Percentiles rank a stretch among this genome's conserved stretches.
These are phyloP conservation scores for Elegia similella DNA, from an alignment of 2,888 invertebrate species.

Conservation along the genomic window DNA sequence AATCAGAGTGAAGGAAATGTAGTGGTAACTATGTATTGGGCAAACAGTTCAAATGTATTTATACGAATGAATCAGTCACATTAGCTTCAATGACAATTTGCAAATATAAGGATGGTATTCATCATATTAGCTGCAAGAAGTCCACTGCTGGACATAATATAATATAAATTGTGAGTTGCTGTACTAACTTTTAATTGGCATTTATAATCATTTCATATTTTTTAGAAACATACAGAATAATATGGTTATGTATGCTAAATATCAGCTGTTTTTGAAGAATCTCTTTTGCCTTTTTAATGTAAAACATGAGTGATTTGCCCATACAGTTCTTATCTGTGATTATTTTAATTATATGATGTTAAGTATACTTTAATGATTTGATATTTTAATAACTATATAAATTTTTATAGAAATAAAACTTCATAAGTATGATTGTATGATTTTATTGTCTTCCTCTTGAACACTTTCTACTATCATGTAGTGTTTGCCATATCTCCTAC, in stretches of 20 bases:
- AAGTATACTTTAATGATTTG: slow-evolving; percentile 25
- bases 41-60: background rate
- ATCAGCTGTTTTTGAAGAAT: background rate
- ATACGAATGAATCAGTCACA: too few relatives aligned
- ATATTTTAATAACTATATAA: slow-evolving; percentile 5
- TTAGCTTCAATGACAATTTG: too few relatives aligned
- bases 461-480: slow-evolving; percentile 42
- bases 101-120: too few relatives aligned
- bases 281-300: background rate
- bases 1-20: slow-evolving; percentile 34
- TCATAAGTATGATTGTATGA: slow-evolving; percentile 27
- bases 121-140: too few relatives aligned
- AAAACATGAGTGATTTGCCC: background rate
- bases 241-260: too few relatives aligned
- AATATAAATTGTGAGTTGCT: too few relatives aligned
- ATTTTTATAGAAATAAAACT: slow-evolving; percentile 9
- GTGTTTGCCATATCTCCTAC: slow-evolving; percentile 73
- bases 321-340: slow-evolving; percentile 43
- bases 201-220: too few relatives aligned
- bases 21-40: background rate
- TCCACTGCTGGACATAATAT: too few relatives aligned
- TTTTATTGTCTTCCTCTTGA: slow-evolving; percentile 41
- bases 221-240: too few relatives aligned
- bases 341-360: slow-evolving; percentile 28
- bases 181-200: too few relatives aligned